Percentiles rank a stretch among this genome's conserved stretches.
Conservation (phyloP, 1,140 invertebrate species). For the Dysdera silvatica region DNA sequence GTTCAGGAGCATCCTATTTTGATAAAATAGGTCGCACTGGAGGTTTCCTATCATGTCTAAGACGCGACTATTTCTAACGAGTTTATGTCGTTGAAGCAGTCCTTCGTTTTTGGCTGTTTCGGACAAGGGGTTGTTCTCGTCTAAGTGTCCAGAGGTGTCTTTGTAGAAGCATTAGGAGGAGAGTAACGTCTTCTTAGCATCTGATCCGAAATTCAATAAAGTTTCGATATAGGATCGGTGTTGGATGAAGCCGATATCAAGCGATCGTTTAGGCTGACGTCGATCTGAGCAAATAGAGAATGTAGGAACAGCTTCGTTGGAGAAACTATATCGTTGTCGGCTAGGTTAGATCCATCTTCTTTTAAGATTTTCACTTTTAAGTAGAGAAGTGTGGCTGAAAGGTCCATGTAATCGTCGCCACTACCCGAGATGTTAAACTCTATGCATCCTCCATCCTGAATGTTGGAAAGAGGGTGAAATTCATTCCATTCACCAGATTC, state of each 20-base stretch:
- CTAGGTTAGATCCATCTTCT: neutral
- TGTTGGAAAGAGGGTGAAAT: neutral
- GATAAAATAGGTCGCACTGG: slow-evolving; percentile 2
- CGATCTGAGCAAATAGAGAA: slow-evolving; percentile 1
- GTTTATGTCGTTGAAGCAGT: neutral
- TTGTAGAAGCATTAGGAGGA: neutral
- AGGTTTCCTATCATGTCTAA: neutral
- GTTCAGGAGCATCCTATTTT: neutral
- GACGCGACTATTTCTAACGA: neutral
- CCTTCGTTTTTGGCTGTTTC: neutral
- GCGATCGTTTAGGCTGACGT: neutral
- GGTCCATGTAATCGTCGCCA: neutral
- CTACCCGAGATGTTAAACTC: neutral
- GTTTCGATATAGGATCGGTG: neutral
- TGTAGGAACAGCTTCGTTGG: neutral
- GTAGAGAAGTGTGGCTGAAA: neutral
- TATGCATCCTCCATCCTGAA: neutral
- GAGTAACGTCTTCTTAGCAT: neutral
- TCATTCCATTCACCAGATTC: slow-evolving; percentile 1
- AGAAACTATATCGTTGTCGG: neutral
- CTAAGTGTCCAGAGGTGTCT: neutral
- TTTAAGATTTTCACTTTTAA: neutral
- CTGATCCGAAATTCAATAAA: neutral
- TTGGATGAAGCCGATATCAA: neutral
- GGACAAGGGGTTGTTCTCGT: neutral